These are phyloP conservation scores for Acanthurus tractus DNA, from an alignment of 2,797 vertebrate genomes.

Conservation along the genomic window DNA sequence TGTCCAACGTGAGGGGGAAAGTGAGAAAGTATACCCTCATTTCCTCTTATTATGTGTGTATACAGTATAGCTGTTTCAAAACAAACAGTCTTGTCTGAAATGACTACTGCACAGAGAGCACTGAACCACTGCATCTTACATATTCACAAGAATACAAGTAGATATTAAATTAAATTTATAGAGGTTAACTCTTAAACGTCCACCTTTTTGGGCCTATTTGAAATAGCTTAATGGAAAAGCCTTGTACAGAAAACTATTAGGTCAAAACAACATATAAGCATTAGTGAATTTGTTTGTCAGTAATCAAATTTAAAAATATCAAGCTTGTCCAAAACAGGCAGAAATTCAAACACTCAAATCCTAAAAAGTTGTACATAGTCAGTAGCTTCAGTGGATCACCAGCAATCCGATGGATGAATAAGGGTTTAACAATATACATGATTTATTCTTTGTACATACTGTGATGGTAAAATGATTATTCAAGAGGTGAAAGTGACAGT, in stretches of 20 bases:
- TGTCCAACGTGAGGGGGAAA: constrained; percentile 70
- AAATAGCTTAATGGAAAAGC: too few relatives aligned
- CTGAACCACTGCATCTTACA: constrained; percentile 28
- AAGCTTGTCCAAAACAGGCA: too few relatives aligned
- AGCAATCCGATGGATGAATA: neutral
- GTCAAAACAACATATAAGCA: too few relatives aligned
- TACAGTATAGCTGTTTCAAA: constrained; percentile 75
- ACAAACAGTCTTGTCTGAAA: constrained; percentile 68
- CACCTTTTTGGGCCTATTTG: too few relatives aligned
- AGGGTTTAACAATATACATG: neutral
- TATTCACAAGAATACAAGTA: constrained; percentile 31
- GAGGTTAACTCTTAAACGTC: neutral
- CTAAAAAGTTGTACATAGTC: too few relatives aligned
- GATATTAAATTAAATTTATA: neutral
- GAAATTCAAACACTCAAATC: too few relatives aligned
- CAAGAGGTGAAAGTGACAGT: neutral
- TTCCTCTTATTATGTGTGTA: constrained; percentile 78
- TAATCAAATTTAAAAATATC: too few relatives aligned
- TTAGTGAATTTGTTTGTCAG: too few relatives aligned
- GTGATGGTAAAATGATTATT: neutral
- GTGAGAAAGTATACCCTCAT: constrained; percentile 79
- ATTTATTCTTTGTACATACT: constrained; percentile 1
- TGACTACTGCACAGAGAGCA: constrained; percentile 60
- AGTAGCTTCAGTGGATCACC: too few relatives aligned
- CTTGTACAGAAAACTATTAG: too few relatives aligned